Base-by-base conservation (phyloP, 2,888 invertebrate species). In the Sussaba pulchella region DNA sequence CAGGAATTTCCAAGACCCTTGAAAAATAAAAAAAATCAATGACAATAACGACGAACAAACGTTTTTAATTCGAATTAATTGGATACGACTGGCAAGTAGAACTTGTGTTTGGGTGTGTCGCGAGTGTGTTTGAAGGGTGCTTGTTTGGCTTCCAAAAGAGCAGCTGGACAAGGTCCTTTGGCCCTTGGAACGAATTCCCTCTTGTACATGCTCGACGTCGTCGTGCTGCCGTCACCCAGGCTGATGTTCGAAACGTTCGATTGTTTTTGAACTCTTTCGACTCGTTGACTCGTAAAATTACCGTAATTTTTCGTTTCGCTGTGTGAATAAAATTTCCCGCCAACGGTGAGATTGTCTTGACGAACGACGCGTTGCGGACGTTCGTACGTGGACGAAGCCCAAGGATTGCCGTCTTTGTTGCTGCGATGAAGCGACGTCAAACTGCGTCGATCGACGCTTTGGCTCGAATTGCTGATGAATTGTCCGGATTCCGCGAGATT, bases 91-190 rank as follows among this genome's bases (percentile, higher is more conserved):
- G n/a, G 94, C 90, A 96, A 94, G 91, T 97, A 97, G 91, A 97
- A 97, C 91, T 96, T 97, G 92, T 97, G 97, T 89, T 96, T 95
- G 85, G 95, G 96, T 10, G 97, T 96, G 91, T 97, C 96, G 82
- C 97, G 94, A 26, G 97, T 97, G 88, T 97, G 97, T 92, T 96
- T 96, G 92, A 96, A 97, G 17, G 96, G 96, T 74, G 96, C 95
- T 82, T 94, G 94, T 74, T 96, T 95, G 45, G 95, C 94, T 88
- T 97, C 96, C 71, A 97, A 94, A 82, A 97, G 93, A 39, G 96
- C 94, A 41, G 97, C 97, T 0, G 97, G 97, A 91, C 97, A 98
- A 0, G 96, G 96, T 67, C 96, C 96, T 36, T 93, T 92, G 84
- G 95, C 95, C 82, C 95, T 94, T 0, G 96, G 94, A 14, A 95